Evolutionary conservation across 2,113 vertebrate species (phyloP).

Genomic region (Antennarius striatus): DNA sequence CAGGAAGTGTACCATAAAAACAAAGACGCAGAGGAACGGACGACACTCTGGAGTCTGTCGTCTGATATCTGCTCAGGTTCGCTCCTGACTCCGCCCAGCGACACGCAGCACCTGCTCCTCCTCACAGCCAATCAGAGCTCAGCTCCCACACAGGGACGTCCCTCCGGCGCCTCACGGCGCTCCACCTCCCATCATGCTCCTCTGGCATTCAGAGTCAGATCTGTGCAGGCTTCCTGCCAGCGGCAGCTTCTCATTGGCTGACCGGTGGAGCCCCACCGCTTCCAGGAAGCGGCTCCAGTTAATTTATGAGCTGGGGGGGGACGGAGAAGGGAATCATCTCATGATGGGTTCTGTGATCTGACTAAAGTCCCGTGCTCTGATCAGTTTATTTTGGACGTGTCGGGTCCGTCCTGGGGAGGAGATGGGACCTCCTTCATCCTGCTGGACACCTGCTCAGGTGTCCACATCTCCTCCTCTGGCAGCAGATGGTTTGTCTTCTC

Average conservation of each 20-base stretch:
- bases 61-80: conserved; percentile 37
- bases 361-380: too few relatives aligned
- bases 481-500: too few relatives aligned
- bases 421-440: too few relatives aligned
- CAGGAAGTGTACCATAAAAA: too few relatives aligned
- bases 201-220: conserved; percentile 39
- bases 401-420: too few relatives aligned
- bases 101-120: conserved; percentile 52
- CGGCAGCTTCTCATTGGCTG: conserved; percentile 42
- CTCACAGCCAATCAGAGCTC: conserved; percentile 45
- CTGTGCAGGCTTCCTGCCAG: conserved; percentile 44
- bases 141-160: conserved; percentile 42
- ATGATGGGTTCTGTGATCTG: conserved; percentile 12
- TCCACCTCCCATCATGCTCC: conserved; percentile 56
- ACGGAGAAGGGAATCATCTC: conserved; percentile 23
- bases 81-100: conserved; percentile 23
- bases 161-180: conserved; percentile 40
- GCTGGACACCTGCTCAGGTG: too few relatives aligned
- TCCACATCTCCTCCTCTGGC: too few relatives aligned
- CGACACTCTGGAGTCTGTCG: background rate
- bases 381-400: too few relatives aligned
- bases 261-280: conserved; percentile 20
- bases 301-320: conserved; percentile 26
- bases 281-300: conserved; percentile 30
- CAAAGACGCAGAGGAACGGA: too few relatives aligned